Evolutionary conservation across 2,113 vertebrate genomes (phyloP).

Genomic region (Ageneiosus marmoratus): DNA sequence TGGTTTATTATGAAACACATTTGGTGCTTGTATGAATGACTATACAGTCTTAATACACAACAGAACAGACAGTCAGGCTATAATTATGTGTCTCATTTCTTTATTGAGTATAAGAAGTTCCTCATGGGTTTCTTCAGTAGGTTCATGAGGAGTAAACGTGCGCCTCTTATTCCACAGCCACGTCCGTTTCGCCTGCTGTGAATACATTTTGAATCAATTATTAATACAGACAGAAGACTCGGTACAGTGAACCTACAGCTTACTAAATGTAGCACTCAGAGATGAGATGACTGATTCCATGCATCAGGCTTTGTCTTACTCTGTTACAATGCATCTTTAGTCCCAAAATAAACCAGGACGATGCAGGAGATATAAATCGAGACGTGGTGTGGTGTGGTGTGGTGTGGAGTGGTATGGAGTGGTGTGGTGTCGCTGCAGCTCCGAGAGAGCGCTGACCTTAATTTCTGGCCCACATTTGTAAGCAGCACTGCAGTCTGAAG

Average conservation of each 20-base stretch:
- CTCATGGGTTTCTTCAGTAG: background rate
- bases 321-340: constrained; percentile 25
- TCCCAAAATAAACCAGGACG: constrained; percentile 59
- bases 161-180: background rate
- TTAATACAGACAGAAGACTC: background rate
- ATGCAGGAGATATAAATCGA: constrained; percentile 65
- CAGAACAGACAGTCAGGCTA: no score
- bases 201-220: background rate
- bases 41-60: background rate
- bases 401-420: constrained; percentile 45
- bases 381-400: constrained; percentile 55
- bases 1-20: background rate
- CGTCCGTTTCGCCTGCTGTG: constrained; percentile 9
- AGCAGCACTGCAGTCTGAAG: constrained; percentile 23
- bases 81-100: background rate
- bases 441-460: constrained; percentile 60
- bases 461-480: constrained; percentile 69
- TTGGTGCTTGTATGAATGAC: background rate
- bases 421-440: constrained; percentile 58
- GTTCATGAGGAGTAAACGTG: background rate
- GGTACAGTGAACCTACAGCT: background rate
- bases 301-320: background rate
- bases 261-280: background rate
- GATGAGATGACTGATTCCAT: background rate
- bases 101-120: constrained; percentile 17